Conservation (phyloP, 2,113 vertebrate genomes). For the Aphelocoma coerulescens region DNA sequence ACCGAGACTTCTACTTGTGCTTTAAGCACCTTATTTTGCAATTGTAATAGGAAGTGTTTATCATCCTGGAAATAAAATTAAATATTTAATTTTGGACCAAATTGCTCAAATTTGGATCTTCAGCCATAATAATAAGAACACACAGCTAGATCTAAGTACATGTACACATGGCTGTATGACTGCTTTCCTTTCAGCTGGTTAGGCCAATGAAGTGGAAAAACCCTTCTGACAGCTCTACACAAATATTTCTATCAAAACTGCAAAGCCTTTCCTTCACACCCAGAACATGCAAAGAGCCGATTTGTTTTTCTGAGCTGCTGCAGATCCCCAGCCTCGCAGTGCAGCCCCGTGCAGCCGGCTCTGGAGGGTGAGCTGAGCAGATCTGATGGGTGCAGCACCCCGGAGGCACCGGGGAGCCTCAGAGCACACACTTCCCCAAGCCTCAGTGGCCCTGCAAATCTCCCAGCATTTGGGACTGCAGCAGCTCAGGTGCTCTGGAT, state of each 20-base stretch:
- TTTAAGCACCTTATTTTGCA: neutral
- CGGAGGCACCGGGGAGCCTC: rapidly evolving
- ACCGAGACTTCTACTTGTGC: neutral
- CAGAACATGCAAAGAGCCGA: neutral
- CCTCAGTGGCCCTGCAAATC: neutral
- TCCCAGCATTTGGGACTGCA: neutral
- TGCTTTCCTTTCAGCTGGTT: conserved; percentile 3
- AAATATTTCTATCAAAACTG: neutral
- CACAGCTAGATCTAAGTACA: neutral
- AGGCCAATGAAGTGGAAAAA: conserved; percentile 14
- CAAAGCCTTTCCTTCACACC: neutral
- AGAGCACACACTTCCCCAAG: neutral
- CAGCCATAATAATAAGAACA: neutral
- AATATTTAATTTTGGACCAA: neutral
- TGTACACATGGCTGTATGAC: neutral
- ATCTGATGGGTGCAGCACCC: neutral
- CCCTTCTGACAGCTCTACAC: neutral
- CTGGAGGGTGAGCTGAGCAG: neutral
- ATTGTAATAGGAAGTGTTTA: neutral
- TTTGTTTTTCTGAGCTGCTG: neutral
- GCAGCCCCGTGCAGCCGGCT: neutral
- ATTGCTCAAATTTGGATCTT: neutral
- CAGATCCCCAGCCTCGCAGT: neutral
- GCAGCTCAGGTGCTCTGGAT: neutral
- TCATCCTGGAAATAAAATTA: neutral